Evolutionary conservation across 2,113 vertebrate genomes (phyloP).

Genomic region (Tretioscincus oriximinensis): DNA sequence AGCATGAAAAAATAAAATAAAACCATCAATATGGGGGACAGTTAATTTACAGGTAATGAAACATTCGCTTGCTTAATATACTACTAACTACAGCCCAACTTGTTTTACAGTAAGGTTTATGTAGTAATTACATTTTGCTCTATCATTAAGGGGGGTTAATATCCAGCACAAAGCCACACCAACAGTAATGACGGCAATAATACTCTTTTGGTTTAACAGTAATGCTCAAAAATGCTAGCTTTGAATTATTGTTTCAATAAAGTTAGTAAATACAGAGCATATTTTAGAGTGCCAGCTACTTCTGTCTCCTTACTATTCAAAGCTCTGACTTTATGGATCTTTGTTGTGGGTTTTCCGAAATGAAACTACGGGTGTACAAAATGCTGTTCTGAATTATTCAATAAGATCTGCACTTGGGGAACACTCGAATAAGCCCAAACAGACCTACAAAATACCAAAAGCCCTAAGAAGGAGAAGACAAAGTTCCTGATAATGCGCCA

Average conservation of each 20-base stretch:
- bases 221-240: slow-evolving; percentile 27
- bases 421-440: too few relatives aligned
- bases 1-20: background rate
- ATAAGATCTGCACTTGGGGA: too few relatives aligned
- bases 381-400: too few relatives aligned
- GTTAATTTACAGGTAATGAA: slow-evolving; percentile 34
- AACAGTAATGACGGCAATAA: background rate
- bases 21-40: slow-evolving; percentile 4
- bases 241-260: slow-evolving; percentile 44
- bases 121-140: slow-evolving; percentile 8
- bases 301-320: background rate
- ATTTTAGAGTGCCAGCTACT: slow-evolving; percentile 9
- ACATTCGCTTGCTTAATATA: slow-evolving; percentile 20
- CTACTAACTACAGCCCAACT: slow-evolving; percentile 27
- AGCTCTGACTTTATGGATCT: too few relatives aligned
- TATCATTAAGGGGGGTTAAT: slow-evolving; percentile 52
- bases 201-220: slow-evolving; percentile 40
- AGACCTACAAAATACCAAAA: too few relatives aligned
- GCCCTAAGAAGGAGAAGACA: too few relatives aligned
- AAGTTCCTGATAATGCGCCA: too few relatives aligned
- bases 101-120: slow-evolving; percentile 21
- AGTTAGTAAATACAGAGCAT: slow-evolving; percentile 21
- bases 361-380: too few relatives aligned
- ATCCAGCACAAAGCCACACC: slow-evolving; percentile 5
- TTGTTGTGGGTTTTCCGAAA: too few relatives aligned